These are phyloP conservation scores for Oncorhynchus keta DNA, from an alignment of 2,113 vertebrate genomes.

Conservation along the genomic window DNA sequence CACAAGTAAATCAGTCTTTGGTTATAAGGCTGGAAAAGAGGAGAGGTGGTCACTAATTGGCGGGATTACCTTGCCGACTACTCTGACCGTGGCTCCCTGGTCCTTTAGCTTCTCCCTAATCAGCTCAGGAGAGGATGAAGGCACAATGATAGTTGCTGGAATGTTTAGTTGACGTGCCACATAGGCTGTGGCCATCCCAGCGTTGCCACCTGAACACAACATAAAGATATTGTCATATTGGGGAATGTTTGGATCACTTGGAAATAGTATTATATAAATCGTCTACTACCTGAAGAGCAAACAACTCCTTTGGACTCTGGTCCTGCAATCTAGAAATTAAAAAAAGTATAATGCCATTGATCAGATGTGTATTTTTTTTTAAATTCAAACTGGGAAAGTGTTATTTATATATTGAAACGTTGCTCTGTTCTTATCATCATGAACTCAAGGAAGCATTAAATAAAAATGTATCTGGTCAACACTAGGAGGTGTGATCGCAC, in stretches of 20 bases:
- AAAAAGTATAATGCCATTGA: slow-evolving; percentile 11
- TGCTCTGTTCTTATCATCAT: not conserved
- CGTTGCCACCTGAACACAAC: slow-evolving; percentile 73
- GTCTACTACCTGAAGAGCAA: slow-evolving; percentile 74
- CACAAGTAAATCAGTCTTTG: too few species aligned
- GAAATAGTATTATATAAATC: not conserved
- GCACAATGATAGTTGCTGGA: slow-evolving; percentile 73
- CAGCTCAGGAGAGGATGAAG: slow-evolving; percentile 65
- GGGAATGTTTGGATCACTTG: not conserved
- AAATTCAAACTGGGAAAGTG: too few species aligned
- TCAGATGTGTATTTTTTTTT: not conserved
- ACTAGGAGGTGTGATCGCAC: not conserved
- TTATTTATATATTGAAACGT: too few species aligned
- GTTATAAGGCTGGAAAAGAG: not conserved
- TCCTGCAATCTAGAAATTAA: slow-evolving; percentile 55
- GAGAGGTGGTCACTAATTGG: not conserved
- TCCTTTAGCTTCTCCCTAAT: slow-evolving; percentile 70
- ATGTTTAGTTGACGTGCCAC: slow-evolving; percentile 70
- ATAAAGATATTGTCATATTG: not conserved
- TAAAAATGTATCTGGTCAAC: not conserved
- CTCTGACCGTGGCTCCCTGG: slow-evolving; percentile 69
- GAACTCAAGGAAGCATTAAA: not conserved
- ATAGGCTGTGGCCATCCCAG: slow-evolving; percentile 77
- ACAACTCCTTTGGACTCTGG: slow-evolving; percentile 69
- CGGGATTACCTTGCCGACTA: slow-evolving; percentile 66